Percentiles rank a stretch among this genome's conserved stretches.
Conservation (phyloP, 2,797 vertebrate species). For the Anguilla pacifica region DNA sequence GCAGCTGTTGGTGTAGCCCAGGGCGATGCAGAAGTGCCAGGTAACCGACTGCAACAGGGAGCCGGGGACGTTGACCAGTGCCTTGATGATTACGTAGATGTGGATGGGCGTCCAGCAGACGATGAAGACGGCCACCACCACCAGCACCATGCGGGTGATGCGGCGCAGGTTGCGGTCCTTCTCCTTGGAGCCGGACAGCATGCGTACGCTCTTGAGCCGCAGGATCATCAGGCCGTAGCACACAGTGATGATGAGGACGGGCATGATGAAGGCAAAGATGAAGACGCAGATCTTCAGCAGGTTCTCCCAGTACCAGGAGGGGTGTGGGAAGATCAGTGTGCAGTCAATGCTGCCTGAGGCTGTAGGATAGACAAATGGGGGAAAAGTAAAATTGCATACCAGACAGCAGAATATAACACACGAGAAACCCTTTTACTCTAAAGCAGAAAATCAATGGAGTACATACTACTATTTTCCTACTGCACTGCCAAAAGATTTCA, state of each 20-base stretch:
- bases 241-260: constrained; percentile 89
- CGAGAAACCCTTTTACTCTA: not conserved
- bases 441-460: not conserved
- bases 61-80: constrained; percentile 68
- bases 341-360: constrained; percentile 79
- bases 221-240: constrained; percentile 95
- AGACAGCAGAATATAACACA: not conserved
- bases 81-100: constrained; percentile 95
- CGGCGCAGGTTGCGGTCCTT: constrained; percentile 90
- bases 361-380: not conserved
- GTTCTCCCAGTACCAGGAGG: constrained; percentile 92
- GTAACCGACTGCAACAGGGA: constrained; percentile 46
- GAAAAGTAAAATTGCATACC: not conserved
- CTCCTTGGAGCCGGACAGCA: constrained; percentile 92
- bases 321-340: constrained; percentile 85
- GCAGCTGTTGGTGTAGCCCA: constrained; percentile 95
- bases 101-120: constrained; percentile 65
- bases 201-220: constrained; percentile 84
- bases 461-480: not conserved
- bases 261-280: constrained; percentile 91
- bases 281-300: constrained; percentile 95
- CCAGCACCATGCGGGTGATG: constrained; percentile 93
- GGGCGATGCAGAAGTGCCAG: constrained; percentile 92
- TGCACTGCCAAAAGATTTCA: not conserved
- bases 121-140: constrained; percentile 92